Conservation (phyloP, 1,140 invertebrate species). For the Magallana gigas region DNA sequence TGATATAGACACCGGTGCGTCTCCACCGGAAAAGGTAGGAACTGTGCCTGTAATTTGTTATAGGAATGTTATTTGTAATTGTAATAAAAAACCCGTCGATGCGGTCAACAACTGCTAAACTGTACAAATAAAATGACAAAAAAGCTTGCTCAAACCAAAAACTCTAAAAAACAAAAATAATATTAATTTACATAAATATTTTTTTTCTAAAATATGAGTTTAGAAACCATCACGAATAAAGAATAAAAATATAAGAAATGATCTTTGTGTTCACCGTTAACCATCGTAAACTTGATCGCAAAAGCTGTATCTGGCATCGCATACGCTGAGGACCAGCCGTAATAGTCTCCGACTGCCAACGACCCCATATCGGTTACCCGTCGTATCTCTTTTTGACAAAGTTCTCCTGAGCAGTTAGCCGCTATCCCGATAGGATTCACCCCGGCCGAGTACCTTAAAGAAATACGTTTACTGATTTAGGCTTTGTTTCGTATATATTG, state of each 20-base stretch:
- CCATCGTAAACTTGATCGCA: conserved; percentile 2
- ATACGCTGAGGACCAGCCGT: not conserved
- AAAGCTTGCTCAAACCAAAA: no score
- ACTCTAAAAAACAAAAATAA: no score
- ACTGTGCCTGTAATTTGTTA: not conserved
- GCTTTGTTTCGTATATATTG: no score
- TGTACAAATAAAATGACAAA: no score
- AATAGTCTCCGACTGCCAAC: not conserved
- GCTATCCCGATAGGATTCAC: not conserved
- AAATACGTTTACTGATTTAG: no score
- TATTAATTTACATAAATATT: no score
- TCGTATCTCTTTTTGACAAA: not conserved
- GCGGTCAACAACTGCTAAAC: no score
- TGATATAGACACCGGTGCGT: not conserved
- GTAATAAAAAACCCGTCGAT: no score
- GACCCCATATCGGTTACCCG: not conserved
- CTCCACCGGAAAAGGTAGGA: not conserved
- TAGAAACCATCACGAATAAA: no score
- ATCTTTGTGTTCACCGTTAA: not conserved
- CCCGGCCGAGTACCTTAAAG: not conserved
- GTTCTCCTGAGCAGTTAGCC: not conserved
- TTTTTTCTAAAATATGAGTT: no score
- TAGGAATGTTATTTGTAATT: no score
- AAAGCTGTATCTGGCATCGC: not conserved
- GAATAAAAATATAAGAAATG: no score